phyloP scores from a whole-genome alignment of 2,888 invertebrate species.

The Synanthedon formicaeformis region DNA sequence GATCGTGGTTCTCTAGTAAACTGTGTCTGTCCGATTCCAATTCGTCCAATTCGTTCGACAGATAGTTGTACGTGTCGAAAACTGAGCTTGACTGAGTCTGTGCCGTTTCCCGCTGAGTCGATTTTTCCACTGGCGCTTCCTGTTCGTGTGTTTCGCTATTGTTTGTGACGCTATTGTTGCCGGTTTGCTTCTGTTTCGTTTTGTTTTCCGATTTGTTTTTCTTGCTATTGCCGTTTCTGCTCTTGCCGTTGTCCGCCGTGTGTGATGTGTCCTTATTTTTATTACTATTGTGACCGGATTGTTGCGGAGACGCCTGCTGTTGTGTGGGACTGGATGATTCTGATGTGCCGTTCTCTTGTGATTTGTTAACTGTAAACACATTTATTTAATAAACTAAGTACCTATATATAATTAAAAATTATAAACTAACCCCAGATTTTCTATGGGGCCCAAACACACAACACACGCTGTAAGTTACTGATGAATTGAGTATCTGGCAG shows the following conservation, averaged over 20 bases:
- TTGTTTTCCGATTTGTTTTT: conserved; percentile 60
- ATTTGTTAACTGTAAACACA: conserved; percentile 20
- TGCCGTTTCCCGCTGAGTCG: conserved; percentile 5
- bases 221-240: conserved; percentile 59
- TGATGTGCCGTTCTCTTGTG: conserved; percentile 67
- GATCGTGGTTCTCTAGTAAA: conserved; percentile 56
- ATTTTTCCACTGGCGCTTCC: conserved; percentile 15
- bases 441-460: too few relatives aligned
- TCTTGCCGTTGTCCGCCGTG: conserved; percentile 22
- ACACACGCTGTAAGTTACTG: too few relatives aligned
- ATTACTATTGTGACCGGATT: conserved; percentile 41
- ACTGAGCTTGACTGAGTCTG: conserved; percentile 24
- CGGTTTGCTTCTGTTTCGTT: conserved; percentile 66
- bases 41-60: conserved; percentile 56
- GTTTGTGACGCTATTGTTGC: conserved; percentile 37
- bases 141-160: conserved; percentile 41
- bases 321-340: conserved; percentile 62
- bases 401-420: too few relatives aligned
- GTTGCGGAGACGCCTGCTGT: conserved; percentile 54
- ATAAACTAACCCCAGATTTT: too few relatives aligned
- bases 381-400: too few relatives aligned
- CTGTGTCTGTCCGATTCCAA: conserved; percentile 64
- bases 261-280: conserved; percentile 35
- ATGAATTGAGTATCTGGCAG: too few relatives aligned
- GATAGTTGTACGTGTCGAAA: conserved; percentile 44